Evolutionary conservation across 2,113 vertebrate species (phyloP), one percentile per base, ranked within the genome.

Genomic region (Hemiprocne comata): DNA sequence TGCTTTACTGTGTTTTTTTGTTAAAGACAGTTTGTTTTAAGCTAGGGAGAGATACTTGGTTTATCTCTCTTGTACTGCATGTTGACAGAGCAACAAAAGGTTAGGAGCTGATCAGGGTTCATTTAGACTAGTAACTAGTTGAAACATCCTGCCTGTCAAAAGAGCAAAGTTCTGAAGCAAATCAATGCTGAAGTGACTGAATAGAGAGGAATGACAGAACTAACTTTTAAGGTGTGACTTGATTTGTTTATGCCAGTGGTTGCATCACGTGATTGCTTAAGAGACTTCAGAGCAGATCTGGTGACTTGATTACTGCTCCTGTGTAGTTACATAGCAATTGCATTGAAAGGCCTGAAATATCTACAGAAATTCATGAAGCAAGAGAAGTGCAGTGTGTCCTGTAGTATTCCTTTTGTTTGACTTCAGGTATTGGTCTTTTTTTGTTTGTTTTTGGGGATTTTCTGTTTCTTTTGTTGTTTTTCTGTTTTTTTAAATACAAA

Each of bases 151-250:
- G 54, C 17, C 26, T 75, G 8, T 81, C 33, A 67, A 51, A 74
- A 73, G 86, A 81, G 57, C 84, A 81, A 95, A 92, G 86, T 89
- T 92, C 86, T 61, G 24, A 67, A 77, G 34, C 34, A 51, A 7
- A 21, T 84, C 38, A 2, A 2, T 71, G 46, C 72, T 84, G 48
- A 25, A 55, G 19, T 60, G 23, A 29, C 34, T 67, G 60, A 38
- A 13, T 71, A 16, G 34, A 19, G 26, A 58, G n/a, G n/a, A 92
- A 15, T 51, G 20, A 55, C 61, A 77, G 34, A 55, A 64, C 25
- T 86, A 77, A 53, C 60, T 60, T 61, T 62, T 83, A 77, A 78
- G 75, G 44, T 75, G 70, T 74, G 36, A 53, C 34, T 78, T 90
- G 72, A 46, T 86, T 94, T 83, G 51, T 91, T 96, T 91, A 76